Base-by-base conservation (phyloP, 1,140 invertebrate genomes). In the Tetramorium alpestre region DNA sequence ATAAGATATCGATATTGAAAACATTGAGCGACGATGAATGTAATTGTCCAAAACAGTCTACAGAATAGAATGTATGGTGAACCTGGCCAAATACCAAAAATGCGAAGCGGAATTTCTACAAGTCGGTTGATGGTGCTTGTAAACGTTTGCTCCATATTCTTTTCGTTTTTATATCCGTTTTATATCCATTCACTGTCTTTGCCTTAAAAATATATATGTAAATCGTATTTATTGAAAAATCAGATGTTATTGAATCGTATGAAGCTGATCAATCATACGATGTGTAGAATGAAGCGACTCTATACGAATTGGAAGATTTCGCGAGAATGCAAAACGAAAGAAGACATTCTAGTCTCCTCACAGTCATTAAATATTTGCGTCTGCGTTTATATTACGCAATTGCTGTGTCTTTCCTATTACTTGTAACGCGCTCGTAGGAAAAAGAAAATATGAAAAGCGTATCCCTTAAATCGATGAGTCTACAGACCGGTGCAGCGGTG, bases 41-140 rank as follows among this genome's bases (percentile, higher is more conserved):
- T 7, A 49, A 25, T 51, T 0, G 4, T n/a, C 76, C 76, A 78
- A 65, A 65, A 78, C 0, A 49, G 7, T 51, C 60, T 49, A 16
- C 11, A 78, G 7, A 78, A n/a, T 22, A 13, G 0, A 33, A 33
- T 28, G 28, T 38, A 78, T 7, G 44, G 3, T 13, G 13, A 22
- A 3, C 8, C 28, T 13, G 76, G 60, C 76, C 76, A 78, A 28
- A 78, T 38, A 58, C 76, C 76, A 47, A 54, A 65, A n/a, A 65
- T 22, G 1, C 60, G 60, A 64, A 78, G 60, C 22, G 41, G 22
- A 16, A 77, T 77, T 47, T 77, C 22, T 44, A 41, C 1, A 13
- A 16, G 11, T 60, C 56, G 54, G 1, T 22, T 51, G 33, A 76
- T 18, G 11, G 22, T 58, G 13, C 38, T 76, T 44, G 56, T 58